phyloP scores from a whole-genome alignment of 2,797 vertebrate genomes.

The Dendrocincla fuliginosa region DNA sequence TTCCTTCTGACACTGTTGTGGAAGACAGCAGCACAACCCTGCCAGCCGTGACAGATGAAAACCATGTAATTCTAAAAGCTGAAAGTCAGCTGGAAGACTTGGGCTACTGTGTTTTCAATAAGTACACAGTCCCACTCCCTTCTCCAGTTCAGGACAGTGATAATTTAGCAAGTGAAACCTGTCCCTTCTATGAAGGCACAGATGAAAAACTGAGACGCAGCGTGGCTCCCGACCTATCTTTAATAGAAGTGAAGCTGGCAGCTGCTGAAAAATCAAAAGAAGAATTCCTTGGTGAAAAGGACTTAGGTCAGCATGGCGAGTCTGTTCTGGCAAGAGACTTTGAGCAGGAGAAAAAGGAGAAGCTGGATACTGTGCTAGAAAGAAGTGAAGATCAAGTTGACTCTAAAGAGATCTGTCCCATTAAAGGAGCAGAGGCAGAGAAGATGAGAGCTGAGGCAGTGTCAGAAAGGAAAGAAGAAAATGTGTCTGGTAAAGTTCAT shows the following conservation, averaged over 20 bases:
- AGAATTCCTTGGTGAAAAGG: constrained; percentile 68
- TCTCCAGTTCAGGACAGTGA: constrained; percentile 89
- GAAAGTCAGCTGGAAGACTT: constrained; percentile 95
- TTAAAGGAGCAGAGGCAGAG: constrained; percentile 51
- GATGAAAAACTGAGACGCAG: constrained; percentile 77
- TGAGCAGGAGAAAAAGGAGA: constrained; percentile 78
- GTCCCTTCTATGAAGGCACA: constrained; percentile 77
- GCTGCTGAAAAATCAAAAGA: constrained; percentile 78
- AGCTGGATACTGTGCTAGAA: constrained; percentile 78
- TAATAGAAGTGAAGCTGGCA: constrained; percentile 82
- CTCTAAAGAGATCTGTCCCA: constrained; percentile 40
- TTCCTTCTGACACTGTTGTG: constrained; percentile 77
- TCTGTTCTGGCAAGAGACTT: constrained; percentile 60
- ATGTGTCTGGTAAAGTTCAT: not conserved
- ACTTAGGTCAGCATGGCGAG: constrained; percentile 49
- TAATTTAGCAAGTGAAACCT: constrained; percentile 74
- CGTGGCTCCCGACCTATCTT: constrained; percentile 75
- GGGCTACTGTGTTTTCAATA: constrained; percentile 98
- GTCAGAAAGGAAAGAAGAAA: constrained; percentile 54
- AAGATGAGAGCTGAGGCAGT: not conserved
- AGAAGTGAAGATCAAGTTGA: constrained; percentile 76
- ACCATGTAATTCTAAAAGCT: constrained; percentile 77
- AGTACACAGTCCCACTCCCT: constrained; percentile 96
- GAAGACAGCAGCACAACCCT: constrained; percentile 65
- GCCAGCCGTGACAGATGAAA: constrained; percentile 70